Evolutionary conservation across 2,888 invertebrate genomes (phyloP).

Genomic region (Andrena hattorfiana): DNA sequence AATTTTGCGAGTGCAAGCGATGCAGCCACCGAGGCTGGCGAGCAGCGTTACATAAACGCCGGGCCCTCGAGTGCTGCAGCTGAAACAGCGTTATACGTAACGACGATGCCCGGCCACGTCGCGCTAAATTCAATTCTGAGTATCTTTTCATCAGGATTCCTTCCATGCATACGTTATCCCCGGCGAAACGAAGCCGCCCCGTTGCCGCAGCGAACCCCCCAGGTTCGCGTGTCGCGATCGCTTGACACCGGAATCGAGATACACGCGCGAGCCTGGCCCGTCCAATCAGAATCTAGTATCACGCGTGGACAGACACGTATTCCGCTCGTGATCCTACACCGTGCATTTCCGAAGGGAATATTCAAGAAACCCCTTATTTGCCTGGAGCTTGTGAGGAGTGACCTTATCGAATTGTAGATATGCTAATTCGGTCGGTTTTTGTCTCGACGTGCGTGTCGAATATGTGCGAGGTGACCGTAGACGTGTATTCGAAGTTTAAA

Average conservation of each 20-base stretch:
- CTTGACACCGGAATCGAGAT: constrained; percentile 34
- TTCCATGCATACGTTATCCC: constrained; percentile 69
- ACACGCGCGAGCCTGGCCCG: constrained; percentile 2
- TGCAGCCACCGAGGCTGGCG: constrained; percentile 25
- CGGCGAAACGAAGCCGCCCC: constrained; percentile 51
- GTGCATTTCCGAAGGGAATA: constrained; percentile 30
- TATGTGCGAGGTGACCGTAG: no score
- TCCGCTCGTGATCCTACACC: constrained; percentile 25
- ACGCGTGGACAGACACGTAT: constrained; percentile 39
- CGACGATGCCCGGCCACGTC: constrained; percentile 45
- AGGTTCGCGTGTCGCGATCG: background rate
- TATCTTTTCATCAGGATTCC: constrained; percentile 74
- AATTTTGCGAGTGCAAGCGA: constrained; percentile 29
- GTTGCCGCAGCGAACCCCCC: background rate
- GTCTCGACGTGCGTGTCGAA: background rate
- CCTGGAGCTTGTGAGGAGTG: background rate
- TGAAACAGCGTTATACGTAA: constrained; percentile 57
- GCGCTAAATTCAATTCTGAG: constrained; percentile 74
- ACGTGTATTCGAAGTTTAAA: no score
- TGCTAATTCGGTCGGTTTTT: background rate
- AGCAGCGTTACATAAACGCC: constrained; percentile 60
- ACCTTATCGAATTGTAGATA: background rate
- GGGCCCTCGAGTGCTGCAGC: constrained; percentile 45
- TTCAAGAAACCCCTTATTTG: constrained; percentile 34
- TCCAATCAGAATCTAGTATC: constrained; percentile 36